These are phyloP conservation scores for Lithobates pipiens DNA, from an alignment of 2,797 vertebrate species.

Conservation along the genomic window DNA sequence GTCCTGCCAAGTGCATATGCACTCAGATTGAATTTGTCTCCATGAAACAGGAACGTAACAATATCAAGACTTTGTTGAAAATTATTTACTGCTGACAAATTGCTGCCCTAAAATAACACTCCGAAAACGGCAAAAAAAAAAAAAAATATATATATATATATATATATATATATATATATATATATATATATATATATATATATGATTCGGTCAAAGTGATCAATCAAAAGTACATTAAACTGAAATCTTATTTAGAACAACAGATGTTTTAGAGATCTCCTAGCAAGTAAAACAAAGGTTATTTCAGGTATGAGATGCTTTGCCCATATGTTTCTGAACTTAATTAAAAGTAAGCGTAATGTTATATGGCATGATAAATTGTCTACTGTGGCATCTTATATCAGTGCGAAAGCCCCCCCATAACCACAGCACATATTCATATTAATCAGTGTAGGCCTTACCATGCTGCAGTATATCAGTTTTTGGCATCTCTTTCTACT, in stretches of 20 bases:
- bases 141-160: no score
- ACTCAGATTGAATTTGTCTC: neutral
- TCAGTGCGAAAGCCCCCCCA: neutral
- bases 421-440: no score
- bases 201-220: neutral
- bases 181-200: no score
- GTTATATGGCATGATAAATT: neutral
- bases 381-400: neutral
- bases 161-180: no score
- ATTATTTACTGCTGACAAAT: slow-evolving; percentile 1
- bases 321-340: neutral
- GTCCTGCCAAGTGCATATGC: slow-evolving; percentile 26
- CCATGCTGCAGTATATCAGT: no score
- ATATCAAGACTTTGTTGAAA: neutral
- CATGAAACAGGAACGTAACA: neutral
- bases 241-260: neutral
- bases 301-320: neutral
- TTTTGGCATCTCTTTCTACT: no score
- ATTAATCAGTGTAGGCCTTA: no score
- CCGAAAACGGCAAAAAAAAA: neutral
- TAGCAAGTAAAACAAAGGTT: neutral
- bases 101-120: neutral
- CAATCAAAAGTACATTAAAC: neutral
- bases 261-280: neutral
- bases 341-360: neutral